Evolutionary conservation across 2,888 invertebrate species (phyloP).

Genomic region (Anticlea derivata): DNA sequence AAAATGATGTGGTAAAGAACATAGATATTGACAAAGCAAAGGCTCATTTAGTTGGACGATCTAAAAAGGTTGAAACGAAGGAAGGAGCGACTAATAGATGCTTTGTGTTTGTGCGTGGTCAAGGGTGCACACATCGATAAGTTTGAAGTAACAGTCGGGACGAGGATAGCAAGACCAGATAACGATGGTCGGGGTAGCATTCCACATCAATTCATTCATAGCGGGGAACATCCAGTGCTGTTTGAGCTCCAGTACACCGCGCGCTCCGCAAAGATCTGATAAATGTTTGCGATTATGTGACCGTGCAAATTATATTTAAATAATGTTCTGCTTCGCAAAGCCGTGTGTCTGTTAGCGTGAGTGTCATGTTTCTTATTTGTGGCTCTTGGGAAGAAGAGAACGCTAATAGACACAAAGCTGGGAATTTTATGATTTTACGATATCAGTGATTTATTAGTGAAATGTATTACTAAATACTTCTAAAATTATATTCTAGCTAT

Average conservation of each 20-base stretch:
- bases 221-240: conserved; percentile 71
- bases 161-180: conserved; percentile 59
- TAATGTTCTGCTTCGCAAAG: conserved; percentile 31
- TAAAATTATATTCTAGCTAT: conserved; percentile 4
- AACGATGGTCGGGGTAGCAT: conserved; percentile 66
- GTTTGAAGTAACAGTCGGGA: conserved; percentile 52
- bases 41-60: conserved; percentile 78
- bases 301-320: conserved; percentile 43
- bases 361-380: conserved; percentile 5
- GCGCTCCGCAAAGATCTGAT: conserved; percentile 69
- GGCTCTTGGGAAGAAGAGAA: conserved; percentile 11
- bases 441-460: background rate
- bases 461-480: background rate
- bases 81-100: conserved; percentile 81
- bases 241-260: conserved; percentile 61
- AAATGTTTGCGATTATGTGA: conserved; percentile 51
- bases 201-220: conserved; percentile 77
- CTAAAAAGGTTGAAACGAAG: conserved; percentile 81
- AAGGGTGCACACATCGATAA: conserved; percentile 74
- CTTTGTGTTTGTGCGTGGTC: conserved; percentile 71
- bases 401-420: conserved; percentile 29
- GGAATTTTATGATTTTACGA: background rate
- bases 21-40: conserved; percentile 58
- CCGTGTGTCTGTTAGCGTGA: conserved; percentile 37
- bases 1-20: conserved; percentile 16